Evolutionary conservation across 2,888 invertebrate genomes (phyloP), one percentile per base, ranked within the genome.

Genomic region (Arctia plantaginis): DNA sequence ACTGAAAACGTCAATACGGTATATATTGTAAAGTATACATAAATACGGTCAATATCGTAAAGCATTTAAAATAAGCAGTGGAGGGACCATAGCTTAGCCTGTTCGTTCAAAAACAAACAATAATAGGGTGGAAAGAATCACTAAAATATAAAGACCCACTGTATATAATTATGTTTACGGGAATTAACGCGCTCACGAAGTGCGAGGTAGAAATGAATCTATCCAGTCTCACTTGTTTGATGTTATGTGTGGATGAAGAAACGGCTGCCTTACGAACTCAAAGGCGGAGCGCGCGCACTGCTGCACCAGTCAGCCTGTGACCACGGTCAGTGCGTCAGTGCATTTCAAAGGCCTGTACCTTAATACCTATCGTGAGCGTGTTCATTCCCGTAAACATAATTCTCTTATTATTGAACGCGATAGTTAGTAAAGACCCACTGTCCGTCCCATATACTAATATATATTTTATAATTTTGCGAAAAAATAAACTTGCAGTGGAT

Each of bases 401-500:
- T 51, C 20, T 51, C 4, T n/a, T 51, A 23, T 51, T 55, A 55
- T 55, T 23, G n/a, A 55, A 55, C 51, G 10, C n/a, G 51, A 55
- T 55, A 55, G n/a, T 68, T 55, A 69, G 51, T 55, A 35, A 55
- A 35, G 33, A 69, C 23, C 30, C 13, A 20, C n/a, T 47, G 55
- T 41, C 35, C 44, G 59, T 23, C 30, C 30, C 62, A 62, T 30
- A 62, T 62, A 7, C 18, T 62, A 27, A 62, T 62, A 62, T 4
- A 62, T 30, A 30, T 18, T 62, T 18, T 30, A 27, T n/a, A n/a
- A n/a, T n/a, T n/a, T n/a, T n/a, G n/a, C 59, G 27, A 62, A 41
- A 66, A 59, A n/a, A 33, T 33, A n/a, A 30, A 55, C 23, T 33
- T 18, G 47, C 33, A 80, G 80, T 80, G 78, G 77, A 33, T 84